phyloP scores from a whole-genome alignment of 2,888 invertebrate species.

The Horisme vitalbata region DNA sequence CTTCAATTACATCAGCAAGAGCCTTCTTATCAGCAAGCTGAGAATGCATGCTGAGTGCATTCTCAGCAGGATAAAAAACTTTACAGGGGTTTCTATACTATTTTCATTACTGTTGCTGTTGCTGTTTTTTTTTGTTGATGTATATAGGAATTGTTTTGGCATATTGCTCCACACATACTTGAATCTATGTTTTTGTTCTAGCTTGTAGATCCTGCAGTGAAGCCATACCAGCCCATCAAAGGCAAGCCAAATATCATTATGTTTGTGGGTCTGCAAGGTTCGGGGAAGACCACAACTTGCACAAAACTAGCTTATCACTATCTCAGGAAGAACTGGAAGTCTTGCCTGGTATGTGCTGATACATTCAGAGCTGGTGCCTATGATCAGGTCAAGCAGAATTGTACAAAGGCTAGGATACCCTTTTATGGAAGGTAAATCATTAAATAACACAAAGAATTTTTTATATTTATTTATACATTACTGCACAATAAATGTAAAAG shows the following conservation, averaged over 20 bases:
- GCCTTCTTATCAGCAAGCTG: too few relatives aligned
- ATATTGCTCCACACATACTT: neutral
- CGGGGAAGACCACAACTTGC: slow-evolving; percentile 99
- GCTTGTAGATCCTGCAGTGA: slow-evolving; percentile 98
- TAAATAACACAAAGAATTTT: too few relatives aligned
- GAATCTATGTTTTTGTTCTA: slow-evolving; percentile 51
- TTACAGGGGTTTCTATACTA: too few relatives aligned
- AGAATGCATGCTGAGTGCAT: too few relatives aligned
- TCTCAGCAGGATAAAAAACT: too few relatives aligned
- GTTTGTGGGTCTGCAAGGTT: slow-evolving; percentile 99
- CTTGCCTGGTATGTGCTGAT: slow-evolving; percentile 98
- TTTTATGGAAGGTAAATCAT: slow-evolving; percentile 96
- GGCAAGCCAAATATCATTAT: slow-evolving; percentile 98
- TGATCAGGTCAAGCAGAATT: slow-evolving; percentile 99
- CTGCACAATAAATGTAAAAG: too few relatives aligned
- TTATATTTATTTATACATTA: too few relatives aligned
- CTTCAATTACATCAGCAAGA: too few relatives aligned
- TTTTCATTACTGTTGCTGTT: too few relatives aligned
- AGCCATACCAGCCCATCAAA: slow-evolving; percentile 97
- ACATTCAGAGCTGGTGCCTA: slow-evolving; percentile 99
- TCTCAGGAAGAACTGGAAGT: slow-evolving; percentile 99
- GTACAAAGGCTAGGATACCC: slow-evolving; percentile 99
- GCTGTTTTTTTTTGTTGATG: neutral
- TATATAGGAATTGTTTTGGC: neutral
- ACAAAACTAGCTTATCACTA: slow-evolving; percentile 99